Evolutionary conservation across 2,113 vertebrate species (phyloP).

Genomic region (Crotalus tigris): DNA sequence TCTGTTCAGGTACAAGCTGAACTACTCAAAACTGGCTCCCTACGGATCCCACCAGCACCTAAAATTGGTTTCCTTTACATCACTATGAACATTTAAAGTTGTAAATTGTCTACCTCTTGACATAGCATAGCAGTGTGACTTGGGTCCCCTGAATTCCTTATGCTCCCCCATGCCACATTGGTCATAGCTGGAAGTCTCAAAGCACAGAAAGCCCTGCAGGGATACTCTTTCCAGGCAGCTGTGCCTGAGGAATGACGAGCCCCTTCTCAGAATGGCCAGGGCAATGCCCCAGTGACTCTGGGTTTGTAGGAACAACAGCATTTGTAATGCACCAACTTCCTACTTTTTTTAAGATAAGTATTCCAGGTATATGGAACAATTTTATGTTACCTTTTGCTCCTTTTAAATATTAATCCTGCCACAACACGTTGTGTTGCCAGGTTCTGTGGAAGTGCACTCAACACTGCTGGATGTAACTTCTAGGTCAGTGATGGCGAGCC

Average conservation of each 20-base stretch:
- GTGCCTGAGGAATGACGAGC: neutral
- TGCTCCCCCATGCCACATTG: neutral
- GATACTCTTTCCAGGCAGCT: neutral
- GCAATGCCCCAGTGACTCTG: neutral
- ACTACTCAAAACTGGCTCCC: neutral
- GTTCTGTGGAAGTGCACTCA: neutral
- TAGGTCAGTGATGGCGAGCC: neutral
- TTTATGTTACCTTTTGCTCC: neutral
- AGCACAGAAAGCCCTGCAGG: neutral
- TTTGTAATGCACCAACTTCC: neutral
- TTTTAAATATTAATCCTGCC: neutral
- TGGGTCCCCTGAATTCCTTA: neutral
- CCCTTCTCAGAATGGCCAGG: neutral
- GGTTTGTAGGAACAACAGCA: neutral
- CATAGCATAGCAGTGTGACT: neutral
- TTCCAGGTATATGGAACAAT: neutral
- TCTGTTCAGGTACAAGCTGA: neutral
- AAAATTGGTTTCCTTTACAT: neutral
- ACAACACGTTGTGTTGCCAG: neutral
- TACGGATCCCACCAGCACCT: neutral
- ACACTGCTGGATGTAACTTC: neutral
- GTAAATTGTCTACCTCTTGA: neutral
- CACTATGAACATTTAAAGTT: neutral
- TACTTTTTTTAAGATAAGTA: neutral
- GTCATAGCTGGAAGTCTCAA: neutral